Base-by-base conservation (phyloP, 2,888 invertebrate species). In the Mechanitis messenoides region DNA sequence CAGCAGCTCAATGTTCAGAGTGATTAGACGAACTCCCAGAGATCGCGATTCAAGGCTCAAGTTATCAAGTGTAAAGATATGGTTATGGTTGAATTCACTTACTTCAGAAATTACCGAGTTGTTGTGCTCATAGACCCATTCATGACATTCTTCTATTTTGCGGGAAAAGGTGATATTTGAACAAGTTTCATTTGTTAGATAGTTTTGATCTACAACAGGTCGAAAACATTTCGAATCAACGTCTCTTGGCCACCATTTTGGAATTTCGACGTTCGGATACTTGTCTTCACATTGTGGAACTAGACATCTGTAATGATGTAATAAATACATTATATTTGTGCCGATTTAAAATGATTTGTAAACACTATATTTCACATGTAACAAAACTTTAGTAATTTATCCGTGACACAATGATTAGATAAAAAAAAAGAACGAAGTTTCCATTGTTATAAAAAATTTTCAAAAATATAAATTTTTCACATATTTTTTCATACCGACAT, bases 91-190 rank as follows among this genome's bases (percentile, higher is more conserved):
- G 20, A 20, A 7, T 33, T 45, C 11, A 35, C 73, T 70, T 73
- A 86, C 87, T 74, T 80, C 81, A 46, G 84, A 72, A 3, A 84
- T 77, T 31, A 84, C 80, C 2, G 86, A 84, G 71, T 87, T 81
- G 45, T 78, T 70, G 58, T 77, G 79, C 67, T 83, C 84, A 60
- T 84, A 87, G 47, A 85, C 71, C 85, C 85, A 87, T 56, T 83
- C 76, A n/a, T 74, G 68, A 59, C 87, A 87, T 58, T 79, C 72
- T 60, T 76, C 77, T n/a, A 80, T 66, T 33, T 75, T 68, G 45
- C 74, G 75, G 5, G 69, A 69, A 58, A 84, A 80, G 3, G 80
- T 75, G 42, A 71, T 65, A 63, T 80, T 80, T 2, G 74, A 75
- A 61, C 86, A 86, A n/a, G 77, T 79, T 54, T 72, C 62, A 62